Base-by-base conservation (phyloP, 37 sponge, comb jelly and placozoan genomes). In the Agelas oroides region DNA sequence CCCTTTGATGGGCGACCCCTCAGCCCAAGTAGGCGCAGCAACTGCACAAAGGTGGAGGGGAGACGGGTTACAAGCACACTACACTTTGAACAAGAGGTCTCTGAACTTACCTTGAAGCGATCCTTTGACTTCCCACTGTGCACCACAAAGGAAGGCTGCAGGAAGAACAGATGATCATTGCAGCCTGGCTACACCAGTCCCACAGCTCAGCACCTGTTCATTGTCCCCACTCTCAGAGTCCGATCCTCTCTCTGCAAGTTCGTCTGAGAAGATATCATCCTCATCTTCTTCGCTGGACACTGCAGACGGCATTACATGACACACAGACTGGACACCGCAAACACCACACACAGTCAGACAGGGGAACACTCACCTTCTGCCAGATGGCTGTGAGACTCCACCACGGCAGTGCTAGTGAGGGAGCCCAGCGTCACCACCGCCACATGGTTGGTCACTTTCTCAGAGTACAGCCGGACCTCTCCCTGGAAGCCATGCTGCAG, bases 141-240 rank as follows among this genome's bases (percentile, higher is more conserved):
- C 68, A 67, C 33, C 33, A 31, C 19, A 18, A 34, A 67, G 5
- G 68, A 28, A 33, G 68, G 68, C 68, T 67, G 8, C 32, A 67
- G 32, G 33, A 30, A 31, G 25, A 11, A 12, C 21, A 19, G 15
- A 64, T 24, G 23, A n/a, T n/a, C n/a, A n/a, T n/a, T n/a, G n/a
- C n/a, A n/a, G n/a, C n/a, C n/a, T n/a, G n/a, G n/a, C n/a, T n/a
- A n/a, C n/a, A n/a, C n/a, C n/a, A n/a, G n/a, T n/a, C n/a, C 3
- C 46, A 46, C 46, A 8, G 6, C 3, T 8, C 3, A 3, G 8
- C 46, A 75, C 84, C n/a, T 75, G 84, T 53, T 84, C 80, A 41
- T 79, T 74, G 41, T 83, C 84, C 61, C 89, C 83, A 83, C 89
- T 89, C 71, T 89, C 90, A 56, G 85, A 60, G 65, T 89, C 90